phyloP scores from a whole-genome alignment of 2,888 invertebrate species.

The Ichneumoninae sp. region DNA sequence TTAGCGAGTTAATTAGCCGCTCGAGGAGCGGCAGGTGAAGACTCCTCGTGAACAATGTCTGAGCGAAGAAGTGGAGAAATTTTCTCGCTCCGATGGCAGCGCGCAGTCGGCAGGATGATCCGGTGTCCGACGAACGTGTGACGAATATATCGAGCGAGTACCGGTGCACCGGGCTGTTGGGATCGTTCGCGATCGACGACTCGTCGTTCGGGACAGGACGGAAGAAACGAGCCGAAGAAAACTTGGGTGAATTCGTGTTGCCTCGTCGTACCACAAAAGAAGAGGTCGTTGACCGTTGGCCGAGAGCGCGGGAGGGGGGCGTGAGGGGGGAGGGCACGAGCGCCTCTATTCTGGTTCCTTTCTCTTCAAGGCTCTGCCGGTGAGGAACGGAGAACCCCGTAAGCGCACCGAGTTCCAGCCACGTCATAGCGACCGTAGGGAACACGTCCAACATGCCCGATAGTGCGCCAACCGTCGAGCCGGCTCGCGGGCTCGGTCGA shows the following conservation, averaged over 20 bases:
- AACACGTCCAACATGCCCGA: background rate
- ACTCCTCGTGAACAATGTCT: background rate
- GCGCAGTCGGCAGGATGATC: background rate
- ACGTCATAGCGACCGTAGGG: constrained; percentile 51
- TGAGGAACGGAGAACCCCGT: constrained; percentile 14
- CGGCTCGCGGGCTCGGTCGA: constrained; percentile 3
- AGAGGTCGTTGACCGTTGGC: constrained; percentile 73
- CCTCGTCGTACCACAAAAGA: constrained; percentile 66
- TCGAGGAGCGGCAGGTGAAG: constrained; percentile 9
- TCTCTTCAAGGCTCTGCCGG: constrained; percentile 74
- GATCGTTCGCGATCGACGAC: background rate
- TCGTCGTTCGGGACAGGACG: background rate
- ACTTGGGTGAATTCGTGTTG: constrained; percentile 32
- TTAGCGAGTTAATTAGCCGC: constrained; percentile 45
- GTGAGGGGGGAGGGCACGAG: constrained; percentile 13
- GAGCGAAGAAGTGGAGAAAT: background rate
- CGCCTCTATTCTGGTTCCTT: constrained; percentile 74
- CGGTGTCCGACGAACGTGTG: constrained; percentile 1
- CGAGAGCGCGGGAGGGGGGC: constrained; percentile 25
- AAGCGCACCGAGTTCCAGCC: constrained; percentile 44
- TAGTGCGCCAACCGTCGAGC: background rate
- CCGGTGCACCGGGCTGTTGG: background rate
- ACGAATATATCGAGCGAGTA: background rate
- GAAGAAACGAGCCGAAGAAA: background rate
- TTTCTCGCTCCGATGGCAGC: background rate